Evolutionary conservation across 2,797 vertebrate species (phyloP).

Genomic region (Enteromius afrohamiltoni): DNA sequence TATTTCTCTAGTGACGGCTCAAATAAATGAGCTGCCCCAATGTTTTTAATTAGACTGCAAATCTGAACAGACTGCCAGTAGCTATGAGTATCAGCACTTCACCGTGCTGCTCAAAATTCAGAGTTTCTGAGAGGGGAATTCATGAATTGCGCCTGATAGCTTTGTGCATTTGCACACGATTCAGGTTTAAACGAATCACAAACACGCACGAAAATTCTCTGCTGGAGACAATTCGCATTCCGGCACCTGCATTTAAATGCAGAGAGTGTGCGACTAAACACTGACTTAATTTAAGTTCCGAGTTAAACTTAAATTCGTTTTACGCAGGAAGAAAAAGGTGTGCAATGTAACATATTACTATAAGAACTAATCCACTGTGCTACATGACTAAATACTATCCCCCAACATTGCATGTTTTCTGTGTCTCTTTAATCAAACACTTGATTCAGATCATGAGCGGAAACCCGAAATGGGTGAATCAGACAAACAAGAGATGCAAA

Average conservation of each 20-base stretch:
- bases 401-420: not conserved
- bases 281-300: not conserved
- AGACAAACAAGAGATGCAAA: not conserved
- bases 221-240: not conserved
- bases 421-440: not conserved
- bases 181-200: not conserved
- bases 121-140: not conserved
- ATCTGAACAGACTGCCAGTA: slow-evolving; percentile 52
- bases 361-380: not conserved
- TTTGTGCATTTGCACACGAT: slow-evolving; percentile 2
- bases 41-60: slow-evolving; percentile 77
- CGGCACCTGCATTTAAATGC: not conserved
- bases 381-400: not conserved
- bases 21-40: slow-evolving; percentile 81
- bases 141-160: not conserved
- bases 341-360: not conserved
- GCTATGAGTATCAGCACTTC: slow-evolving; percentile 10
- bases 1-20: slow-evolving; percentile 86
- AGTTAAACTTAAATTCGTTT: not conserved
- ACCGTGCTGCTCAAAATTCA: not conserved
- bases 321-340: not conserved
- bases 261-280: not conserved
- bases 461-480: not conserved
- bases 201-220: not conserved
- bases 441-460: not conserved